Base-by-base conservation (phyloP, 1,140 invertebrate genomes). In the Drosophila sturtevanti region DNA sequence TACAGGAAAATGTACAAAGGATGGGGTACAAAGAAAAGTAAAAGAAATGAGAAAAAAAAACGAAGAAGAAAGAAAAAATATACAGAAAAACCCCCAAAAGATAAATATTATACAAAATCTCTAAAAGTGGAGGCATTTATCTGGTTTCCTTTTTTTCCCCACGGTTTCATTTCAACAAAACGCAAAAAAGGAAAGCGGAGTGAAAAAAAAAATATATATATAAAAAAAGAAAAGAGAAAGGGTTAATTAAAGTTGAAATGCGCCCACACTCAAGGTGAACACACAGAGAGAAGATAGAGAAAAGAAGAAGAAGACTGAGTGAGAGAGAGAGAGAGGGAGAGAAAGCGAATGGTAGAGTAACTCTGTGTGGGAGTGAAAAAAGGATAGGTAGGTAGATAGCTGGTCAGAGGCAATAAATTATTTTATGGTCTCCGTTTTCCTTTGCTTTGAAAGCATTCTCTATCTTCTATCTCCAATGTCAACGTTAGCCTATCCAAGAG, bases 161-260 rank as follows among this genome's bases (percentile, higher is more conserved):
- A 31, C 27, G 12, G 41, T 22, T 56, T 35, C 12, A 9, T 31
- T 18, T 21, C 41, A 48, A 48, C 16, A 48, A 48, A 48, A 18
- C 16, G 41, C 11, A 48, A 21, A 48, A 5, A 22, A 6, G 2
- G 2, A 22, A 3, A 10, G 52, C 7, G 1, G 16, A 12, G 12
- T 38, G 12, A 31, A 10, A 18, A 5, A 34, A 10, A 58, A 34
- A 34, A 14, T 14, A 38, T n/a, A n/a, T n/a, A n/a, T n/a, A n/a
- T n/a, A 3, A 34, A 16, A 48, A 58, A 61, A 58, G 54, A 59
- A 24, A 12, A 31, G 56, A 41, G 31, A 68, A 75, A 75, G 72
- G 72, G 72, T 75, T 75, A 75, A 75, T 75, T 75, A 75, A 75
- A 75, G 63, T 75, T 62, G 72, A 75, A 72, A 52, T 24, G 37